Conservation (phyloP, 1,140 invertebrate genomes). For the Drosophila novamexicana region DNA sequence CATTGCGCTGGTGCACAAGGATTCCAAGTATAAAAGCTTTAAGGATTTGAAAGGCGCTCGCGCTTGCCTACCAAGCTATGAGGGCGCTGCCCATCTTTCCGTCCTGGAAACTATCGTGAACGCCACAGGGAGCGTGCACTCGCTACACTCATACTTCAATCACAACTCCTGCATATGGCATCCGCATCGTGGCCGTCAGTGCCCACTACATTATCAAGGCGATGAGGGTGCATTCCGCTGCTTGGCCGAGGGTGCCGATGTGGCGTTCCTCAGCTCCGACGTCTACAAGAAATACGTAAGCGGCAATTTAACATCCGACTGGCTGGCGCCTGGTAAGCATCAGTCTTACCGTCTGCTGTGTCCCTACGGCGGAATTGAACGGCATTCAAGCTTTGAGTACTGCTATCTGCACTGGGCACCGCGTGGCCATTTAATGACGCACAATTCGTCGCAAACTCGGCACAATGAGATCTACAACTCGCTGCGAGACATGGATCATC, state of each 20-base stretch:
- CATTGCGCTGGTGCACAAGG: conserved; percentile 89
- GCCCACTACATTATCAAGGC: conserved; percentile 83
- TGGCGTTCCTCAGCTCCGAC: conserved; percentile 92
- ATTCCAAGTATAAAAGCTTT: conserved; percentile 86
- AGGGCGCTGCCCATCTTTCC: conserved; percentile 88
- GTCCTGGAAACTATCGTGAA: conserved; percentile 87
- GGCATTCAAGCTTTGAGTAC: conserved; percentile 82
- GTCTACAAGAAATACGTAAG: conserved; percentile 88
- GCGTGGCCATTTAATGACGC: conserved; percentile 87
- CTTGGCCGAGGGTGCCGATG: conserved; percentile 91
- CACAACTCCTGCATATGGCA: conserved; percentile 87
- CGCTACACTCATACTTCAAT: conserved; percentile 86
- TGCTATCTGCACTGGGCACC: conserved; percentile 90
- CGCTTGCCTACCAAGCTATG: conserved; percentile 89
- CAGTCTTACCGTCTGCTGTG: conserved; percentile 81
- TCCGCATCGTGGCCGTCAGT: conserved; percentile 66
- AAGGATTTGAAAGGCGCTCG: conserved; percentile 88
- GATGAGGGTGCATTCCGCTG: conserved; percentile 91
- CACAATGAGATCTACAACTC: conserved; percentile 88
- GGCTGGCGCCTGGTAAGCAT: conserved; percentile 44
- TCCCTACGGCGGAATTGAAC: conserved; percentile 85
- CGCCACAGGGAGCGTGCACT: conserved; percentile 79
- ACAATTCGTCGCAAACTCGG: conserved; percentile 85
- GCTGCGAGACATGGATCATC: conserved; percentile 87
- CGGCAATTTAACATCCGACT: conserved; percentile 79